phyloP scores from a whole-genome alignment of 2,113 vertebrate genomes.

The Rhodinocichla rosea region DNA sequence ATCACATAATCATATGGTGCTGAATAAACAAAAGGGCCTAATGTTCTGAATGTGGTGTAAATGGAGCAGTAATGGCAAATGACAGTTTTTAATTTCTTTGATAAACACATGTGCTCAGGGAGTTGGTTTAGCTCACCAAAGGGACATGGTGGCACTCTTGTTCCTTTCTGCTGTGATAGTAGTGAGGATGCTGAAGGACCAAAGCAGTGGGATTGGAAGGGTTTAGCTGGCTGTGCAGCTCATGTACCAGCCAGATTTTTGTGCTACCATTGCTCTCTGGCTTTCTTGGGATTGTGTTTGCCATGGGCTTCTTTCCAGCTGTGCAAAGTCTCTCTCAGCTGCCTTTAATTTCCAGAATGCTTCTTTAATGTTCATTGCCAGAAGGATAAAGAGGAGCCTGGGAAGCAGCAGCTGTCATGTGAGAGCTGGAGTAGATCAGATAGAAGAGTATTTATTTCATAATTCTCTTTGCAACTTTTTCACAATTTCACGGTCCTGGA shows the following conservation, averaged over 20 bases:
- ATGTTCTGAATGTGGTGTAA: not conserved
- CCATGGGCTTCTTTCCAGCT: not conserved
- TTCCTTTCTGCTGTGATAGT: not conserved
- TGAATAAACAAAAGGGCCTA: slow-evolving; percentile 30
- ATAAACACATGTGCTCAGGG: not conserved
- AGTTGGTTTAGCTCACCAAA: not conserved
- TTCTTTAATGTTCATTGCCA: slow-evolving; percentile 12
- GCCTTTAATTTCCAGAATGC: slow-evolving; percentile 11
- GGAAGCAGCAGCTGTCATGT: slow-evolving; percentile 10
- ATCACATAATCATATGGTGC: not conserved
- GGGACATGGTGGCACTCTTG: not conserved
- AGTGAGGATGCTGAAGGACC: not conserved
- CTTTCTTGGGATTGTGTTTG: not conserved
- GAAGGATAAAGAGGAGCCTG: not conserved
- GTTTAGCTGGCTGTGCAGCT: not conserved
- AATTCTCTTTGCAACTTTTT: not conserved
- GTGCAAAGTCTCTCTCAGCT: not conserved
- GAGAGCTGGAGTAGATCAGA: not conserved
- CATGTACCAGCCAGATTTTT: not conserved
- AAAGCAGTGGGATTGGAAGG: not conserved
- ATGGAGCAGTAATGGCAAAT: not conserved
- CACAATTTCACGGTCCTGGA: not conserved
- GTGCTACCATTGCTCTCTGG: not conserved
- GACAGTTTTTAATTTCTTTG: not conserved
- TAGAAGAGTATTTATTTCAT: not conserved